Conservation (phyloP, 2,113 vertebrate genomes). For the Triplophysa dalaica region DNA sequence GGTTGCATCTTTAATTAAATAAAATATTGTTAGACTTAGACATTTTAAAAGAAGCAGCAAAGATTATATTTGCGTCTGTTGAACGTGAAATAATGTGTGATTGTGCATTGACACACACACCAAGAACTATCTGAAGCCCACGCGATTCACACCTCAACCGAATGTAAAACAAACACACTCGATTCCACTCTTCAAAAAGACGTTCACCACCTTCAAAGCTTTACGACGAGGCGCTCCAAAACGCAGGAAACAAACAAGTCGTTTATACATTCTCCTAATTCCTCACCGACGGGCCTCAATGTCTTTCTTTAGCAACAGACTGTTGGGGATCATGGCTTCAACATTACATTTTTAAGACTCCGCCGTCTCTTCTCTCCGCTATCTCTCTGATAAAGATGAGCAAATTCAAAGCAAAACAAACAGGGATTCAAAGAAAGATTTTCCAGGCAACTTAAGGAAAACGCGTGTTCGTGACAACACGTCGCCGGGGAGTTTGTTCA, state of each 20-base stretch:
- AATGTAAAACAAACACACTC: slow-evolving; percentile 62
- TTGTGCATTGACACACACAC: slow-evolving; percentile 18
- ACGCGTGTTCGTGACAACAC: slow-evolving; percentile 40
- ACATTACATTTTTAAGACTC: slow-evolving; percentile 60
- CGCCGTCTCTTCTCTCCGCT: slow-evolving; percentile 7
- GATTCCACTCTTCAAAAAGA: slow-evolving; percentile 64
- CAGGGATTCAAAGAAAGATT: slow-evolving; percentile 46
- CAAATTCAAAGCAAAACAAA: slow-evolving; percentile 56
- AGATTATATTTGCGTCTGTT: neutral
- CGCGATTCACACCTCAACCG: slow-evolving; percentile 62
- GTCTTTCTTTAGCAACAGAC: slow-evolving; percentile 57
- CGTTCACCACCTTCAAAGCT: slow-evolving; percentile 66
- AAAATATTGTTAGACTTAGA: no score
- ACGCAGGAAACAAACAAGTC: slow-evolving; percentile 67
- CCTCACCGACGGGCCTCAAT: slow-evolving; percentile 58
- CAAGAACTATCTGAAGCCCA: slow-evolving; percentile 44
- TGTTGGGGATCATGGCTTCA: slow-evolving; percentile 47
- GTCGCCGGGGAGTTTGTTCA: slow-evolving; percentile 45
- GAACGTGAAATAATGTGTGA: slow-evolving; percentile 10
- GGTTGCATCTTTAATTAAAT: no score
- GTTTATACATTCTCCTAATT: slow-evolving; percentile 65
- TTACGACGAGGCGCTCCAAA: slow-evolving; percentile 61
- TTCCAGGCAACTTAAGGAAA: slow-evolving; percentile 48
- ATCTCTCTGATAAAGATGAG: slow-evolving; percentile 50
- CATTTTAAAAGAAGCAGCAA: no score